Base-by-base conservation (phyloP, 2,888 invertebrate genomes). In the Cordilura impudica region DNA sequence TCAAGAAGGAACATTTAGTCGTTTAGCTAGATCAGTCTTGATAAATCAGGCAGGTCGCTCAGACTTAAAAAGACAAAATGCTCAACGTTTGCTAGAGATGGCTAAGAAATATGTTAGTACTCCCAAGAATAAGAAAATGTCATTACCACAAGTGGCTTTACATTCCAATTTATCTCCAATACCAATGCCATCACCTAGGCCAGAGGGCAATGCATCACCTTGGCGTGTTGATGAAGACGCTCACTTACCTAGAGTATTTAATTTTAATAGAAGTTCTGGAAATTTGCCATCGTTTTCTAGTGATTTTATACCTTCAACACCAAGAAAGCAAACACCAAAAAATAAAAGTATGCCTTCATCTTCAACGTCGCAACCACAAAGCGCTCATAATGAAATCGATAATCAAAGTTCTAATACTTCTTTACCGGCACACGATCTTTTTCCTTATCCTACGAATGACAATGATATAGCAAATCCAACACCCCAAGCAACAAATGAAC, bases 221-320 rank as follows among this genome's bases (percentile, higher is more conserved):
- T 89, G 89, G 89, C 86, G 89, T n/a, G 86, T 87, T 0, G 61
- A 85, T 2, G 86, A 87, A n/a, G 84, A 86, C 29, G 81, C 81
- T 2, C 58, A 81, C n/a, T 66, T 89, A 19, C 89, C 89, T 0
- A 85, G 75, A 51, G 81, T 84, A 6, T 89, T 88, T 70, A 83
- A 84, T 60, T 89, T 89, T 31, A 83, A 84, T 2, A 81, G 86
- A 10, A 87, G 87, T 31, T 84, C 84, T 12, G 86, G 85, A n/a
- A 84, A 87, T 35, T 74, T 89, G 35, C 89, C 89, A 0, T 88
- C 89, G 1, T 89, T 86, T 78, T 89, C 89, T 12, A 88, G 89
- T 81, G 89, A 89, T 76, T 82, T 83, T 53, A 83, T 88, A 79
- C 84, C 86, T 18, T 65, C 82, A 23, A 82, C 84, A 4, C 85